Conservation (phyloP, 2,888 invertebrate genomes). For the Hirtodrosophila trivittata region DNA sequence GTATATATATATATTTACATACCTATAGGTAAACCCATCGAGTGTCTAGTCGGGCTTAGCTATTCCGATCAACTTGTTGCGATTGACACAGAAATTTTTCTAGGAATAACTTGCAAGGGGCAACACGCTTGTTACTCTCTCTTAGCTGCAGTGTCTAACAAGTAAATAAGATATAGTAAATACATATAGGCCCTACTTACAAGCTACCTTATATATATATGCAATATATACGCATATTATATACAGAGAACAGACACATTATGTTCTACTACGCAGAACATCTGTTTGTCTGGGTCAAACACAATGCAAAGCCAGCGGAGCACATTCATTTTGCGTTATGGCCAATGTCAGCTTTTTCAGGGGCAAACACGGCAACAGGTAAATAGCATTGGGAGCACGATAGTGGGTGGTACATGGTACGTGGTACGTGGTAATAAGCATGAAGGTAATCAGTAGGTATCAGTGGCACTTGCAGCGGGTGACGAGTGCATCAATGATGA, state of each 20-base stretch:
- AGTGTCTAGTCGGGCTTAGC: no score
- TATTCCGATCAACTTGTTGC: no score
- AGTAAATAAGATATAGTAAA: background rate
- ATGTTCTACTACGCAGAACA: background rate
- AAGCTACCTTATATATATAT: background rate
- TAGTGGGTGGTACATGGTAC: background rate
- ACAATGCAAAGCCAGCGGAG: slow-evolving; percentile 6
- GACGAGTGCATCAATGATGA: no score
- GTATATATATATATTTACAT: no score
- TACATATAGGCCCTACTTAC: background rate
- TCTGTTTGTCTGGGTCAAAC: slow-evolving; percentile 12
- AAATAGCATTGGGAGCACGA: slow-evolving; percentile 11
- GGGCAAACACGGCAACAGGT: slow-evolving; percentile 52
- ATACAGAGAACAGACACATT: slow-evolving; percentile 1
- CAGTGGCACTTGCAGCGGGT: no score
- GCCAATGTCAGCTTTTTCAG: slow-evolving; percentile 35
- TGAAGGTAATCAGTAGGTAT: background rate
- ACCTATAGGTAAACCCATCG: no score
- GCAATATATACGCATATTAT: background rate
- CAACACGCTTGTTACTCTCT: no score
- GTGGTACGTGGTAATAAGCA: no score
- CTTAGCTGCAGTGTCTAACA: background rate
- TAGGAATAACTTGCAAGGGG: background rate
- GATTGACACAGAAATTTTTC: no score
- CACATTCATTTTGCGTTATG: slow-evolving; percentile 8